These are phyloP conservation scores for Percopsis transmontana DNA, from an alignment of 2,113 vertebrate genomes.

Conservation along the genomic window DNA sequence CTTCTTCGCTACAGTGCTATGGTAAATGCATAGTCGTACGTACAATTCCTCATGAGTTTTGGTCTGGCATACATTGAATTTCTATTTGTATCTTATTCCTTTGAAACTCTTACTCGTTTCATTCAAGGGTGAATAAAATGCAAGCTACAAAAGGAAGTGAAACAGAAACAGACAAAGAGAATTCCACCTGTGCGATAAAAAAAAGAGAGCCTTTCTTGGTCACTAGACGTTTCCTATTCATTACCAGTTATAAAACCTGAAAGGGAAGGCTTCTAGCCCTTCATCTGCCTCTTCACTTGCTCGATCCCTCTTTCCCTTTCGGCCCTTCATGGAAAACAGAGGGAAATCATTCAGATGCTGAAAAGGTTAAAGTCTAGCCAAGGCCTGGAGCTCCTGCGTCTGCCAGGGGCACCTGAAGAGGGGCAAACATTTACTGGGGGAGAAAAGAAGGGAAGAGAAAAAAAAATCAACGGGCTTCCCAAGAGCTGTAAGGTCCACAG, in stretches of 20 bases:
- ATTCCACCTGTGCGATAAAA: conserved; percentile 49
- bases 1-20: not conserved
- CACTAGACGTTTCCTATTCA: conserved; percentile 73
- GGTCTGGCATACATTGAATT: not conserved
- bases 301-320: conserved; percentile 39
- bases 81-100: not conserved
- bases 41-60: not conserved
- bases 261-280: conserved; percentile 62
- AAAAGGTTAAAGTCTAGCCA: conserved; percentile 76
- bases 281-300: conserved; percentile 68
- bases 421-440: conserved; percentile 77
- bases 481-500: conserved; percentile 67
- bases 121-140: not conserved
- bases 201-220: conserved; percentile 50
- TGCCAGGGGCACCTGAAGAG: conserved; percentile 79
- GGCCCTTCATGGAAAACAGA: conserved; percentile 51
- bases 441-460: conserved; percentile 60
- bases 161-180: conserved; percentile 10
- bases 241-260: conserved; percentile 64
- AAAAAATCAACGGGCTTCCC: conserved; percentile 70
- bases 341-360: conserved; percentile 62
- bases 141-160: not conserved
- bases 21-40: not conserved
- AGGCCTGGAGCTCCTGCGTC: conserved; percentile 54
- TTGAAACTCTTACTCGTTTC: not conserved